A percentile compares a stretch with the other conserved stretches of the same genome.
Conservation (phyloP, 2,888 invertebrate genomes). For the Epistrophe grossulariae region DNA sequence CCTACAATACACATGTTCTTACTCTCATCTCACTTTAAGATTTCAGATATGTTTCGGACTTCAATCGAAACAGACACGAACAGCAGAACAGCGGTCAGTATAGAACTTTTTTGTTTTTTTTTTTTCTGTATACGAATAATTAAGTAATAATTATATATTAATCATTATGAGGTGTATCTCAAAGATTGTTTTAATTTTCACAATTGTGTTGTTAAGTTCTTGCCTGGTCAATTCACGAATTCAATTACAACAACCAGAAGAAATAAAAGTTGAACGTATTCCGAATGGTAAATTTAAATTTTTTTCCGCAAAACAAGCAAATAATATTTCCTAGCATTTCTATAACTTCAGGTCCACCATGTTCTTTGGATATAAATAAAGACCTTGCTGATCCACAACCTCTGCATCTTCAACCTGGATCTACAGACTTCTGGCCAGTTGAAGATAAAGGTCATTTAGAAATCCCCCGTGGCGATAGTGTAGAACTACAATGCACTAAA, state of each 20-base stretch:
- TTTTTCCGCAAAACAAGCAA: not conserved
- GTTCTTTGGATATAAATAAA: constrained; percentile 78
- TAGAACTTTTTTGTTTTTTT: not conserved
- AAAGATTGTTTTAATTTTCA: constrained; percentile 4
- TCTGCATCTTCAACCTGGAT: constrained; percentile 84
- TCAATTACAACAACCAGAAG: constrained; percentile 46
- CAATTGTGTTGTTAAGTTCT: constrained; percentile 17
- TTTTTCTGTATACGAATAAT: not conserved
- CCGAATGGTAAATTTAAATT: constrained; percentile 38
- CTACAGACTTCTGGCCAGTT: constrained; percentile 80
- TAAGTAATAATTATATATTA: too few species aligned
- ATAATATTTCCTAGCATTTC: not conserved
- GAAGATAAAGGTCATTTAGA: constrained; percentile 78
- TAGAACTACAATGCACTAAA: constrained; percentile 81
- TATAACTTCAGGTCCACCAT: constrained; percentile 76
- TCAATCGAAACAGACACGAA: constrained; percentile 19
- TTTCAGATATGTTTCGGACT: constrained; percentile 40
- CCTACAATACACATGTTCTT: not conserved
- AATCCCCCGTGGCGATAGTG: constrained; percentile 78
- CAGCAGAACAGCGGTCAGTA: not conserved
- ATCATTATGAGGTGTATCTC: constrained; percentile 19
- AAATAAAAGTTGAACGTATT: constrained; percentile 64
- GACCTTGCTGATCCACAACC: constrained; percentile 85
- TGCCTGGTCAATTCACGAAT: constrained; percentile 21
- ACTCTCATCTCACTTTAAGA: not conserved